phyloP scores from a whole-genome alignment of 2,888 invertebrate genomes.

The Lycophotia porphyrea region DNA sequence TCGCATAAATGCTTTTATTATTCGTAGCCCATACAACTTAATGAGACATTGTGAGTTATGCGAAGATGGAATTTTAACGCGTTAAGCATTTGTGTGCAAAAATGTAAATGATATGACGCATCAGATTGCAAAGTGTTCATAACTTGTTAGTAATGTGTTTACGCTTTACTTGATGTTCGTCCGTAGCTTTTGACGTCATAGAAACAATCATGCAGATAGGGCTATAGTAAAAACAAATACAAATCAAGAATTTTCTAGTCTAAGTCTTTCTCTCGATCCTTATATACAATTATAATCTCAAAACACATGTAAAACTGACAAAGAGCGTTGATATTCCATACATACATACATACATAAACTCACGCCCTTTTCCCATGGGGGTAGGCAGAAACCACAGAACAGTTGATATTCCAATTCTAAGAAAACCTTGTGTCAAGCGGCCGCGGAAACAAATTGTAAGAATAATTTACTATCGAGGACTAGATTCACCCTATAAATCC shows the following conservation, averaged over 20 bases:
- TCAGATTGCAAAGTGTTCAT: constrained; percentile 33
- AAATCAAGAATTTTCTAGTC: not conserved
- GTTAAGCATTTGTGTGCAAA: constrained; percentile 38
- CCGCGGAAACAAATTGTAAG: constrained; percentile 51
- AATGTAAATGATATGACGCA: constrained; percentile 42
- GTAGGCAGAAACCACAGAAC: no score
- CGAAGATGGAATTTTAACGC: constrained; percentile 49
- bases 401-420: constrained; percentile 33
- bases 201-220: not conserved
- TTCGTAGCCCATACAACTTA: constrained; percentile 55
- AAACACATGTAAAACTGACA: constrained; percentile 17
- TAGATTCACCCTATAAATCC: constrained; percentile 61
- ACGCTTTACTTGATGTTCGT: constrained; percentile 19
- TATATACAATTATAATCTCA: constrained; percentile 8
- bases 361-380: no score
- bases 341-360: no score
- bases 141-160: constrained; percentile 23
- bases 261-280: not conserved
- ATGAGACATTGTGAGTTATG: constrained; percentile 53
- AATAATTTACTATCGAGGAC: constrained; percentile 61
- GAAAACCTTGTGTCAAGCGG: constrained; percentile 37
- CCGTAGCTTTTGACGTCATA: constrained; percentile 6
- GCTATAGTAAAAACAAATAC: not conserved
- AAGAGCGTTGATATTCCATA: constrained; percentile 38
- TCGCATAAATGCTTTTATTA: constrained; percentile 58